phyloP scores from a whole-genome alignment of 2,113 vertebrate species.

The Gallinago undulata region DNA sequence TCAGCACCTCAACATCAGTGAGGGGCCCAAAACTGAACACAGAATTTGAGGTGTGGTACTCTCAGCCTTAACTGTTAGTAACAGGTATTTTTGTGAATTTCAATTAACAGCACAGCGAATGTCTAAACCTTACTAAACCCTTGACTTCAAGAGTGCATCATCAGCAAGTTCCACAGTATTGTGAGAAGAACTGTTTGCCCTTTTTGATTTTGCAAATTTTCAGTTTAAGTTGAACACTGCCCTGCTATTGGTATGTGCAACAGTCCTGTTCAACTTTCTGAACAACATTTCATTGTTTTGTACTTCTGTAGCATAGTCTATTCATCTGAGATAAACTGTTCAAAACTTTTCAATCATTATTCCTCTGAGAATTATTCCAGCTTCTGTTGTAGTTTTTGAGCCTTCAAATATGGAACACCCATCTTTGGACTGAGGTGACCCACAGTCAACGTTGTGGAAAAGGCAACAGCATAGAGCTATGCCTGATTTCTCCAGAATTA shows the following conservation, averaged over 20 bases:
- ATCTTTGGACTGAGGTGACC: background rate
- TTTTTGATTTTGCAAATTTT: background rate
- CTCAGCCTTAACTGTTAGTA: background rate
- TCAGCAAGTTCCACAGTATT: background rate
- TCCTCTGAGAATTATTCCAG: background rate
- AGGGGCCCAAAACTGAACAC: background rate
- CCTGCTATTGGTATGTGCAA: background rate
- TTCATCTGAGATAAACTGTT: background rate
- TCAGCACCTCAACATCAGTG: background rate
- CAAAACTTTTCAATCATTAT: background rate
- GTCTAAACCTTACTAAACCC: background rate
- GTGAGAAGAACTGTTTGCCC: background rate
- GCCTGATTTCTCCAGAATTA: background rate
- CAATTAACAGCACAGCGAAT: background rate
- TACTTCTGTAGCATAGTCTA: background rate
- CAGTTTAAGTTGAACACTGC: background rate
- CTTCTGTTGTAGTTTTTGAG: background rate
- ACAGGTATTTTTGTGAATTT: background rate
- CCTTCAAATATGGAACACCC: background rate
- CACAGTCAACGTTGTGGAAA: background rate
- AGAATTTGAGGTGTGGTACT: accelerated
- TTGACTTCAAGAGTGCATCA: background rate
- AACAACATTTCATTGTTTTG: background rate
- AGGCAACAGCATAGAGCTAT: background rate
- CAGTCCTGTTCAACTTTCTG: background rate